Conservation (phyloP, 2,888 invertebrate species). For the Cyclophora punctaria region DNA sequence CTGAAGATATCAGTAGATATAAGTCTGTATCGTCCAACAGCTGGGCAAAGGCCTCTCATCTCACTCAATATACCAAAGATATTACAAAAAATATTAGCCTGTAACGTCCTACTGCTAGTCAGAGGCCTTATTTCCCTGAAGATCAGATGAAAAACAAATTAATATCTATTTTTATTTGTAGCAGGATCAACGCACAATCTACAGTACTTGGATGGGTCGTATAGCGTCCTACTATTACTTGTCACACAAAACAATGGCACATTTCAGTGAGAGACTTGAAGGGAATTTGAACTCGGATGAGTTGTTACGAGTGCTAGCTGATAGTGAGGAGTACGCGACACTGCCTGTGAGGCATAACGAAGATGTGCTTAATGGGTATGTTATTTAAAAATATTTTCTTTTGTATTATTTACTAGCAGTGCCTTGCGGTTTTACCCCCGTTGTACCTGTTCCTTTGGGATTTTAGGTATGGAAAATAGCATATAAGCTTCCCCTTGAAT, state of each 20-base stretch:
- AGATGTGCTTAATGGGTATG: constrained; percentile 91
- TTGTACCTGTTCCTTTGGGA: too few relatives aligned
- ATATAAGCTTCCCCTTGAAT: too few relatives aligned
- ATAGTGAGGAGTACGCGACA: constrained; percentile 92
- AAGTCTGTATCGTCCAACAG: too few relatives aligned
- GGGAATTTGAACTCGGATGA: constrained; percentile 80
- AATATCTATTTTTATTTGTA: neutral
- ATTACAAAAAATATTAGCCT: too few relatives aligned
- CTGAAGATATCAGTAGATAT: too few relatives aligned
- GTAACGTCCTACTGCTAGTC: too few relatives aligned
- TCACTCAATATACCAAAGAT: too few relatives aligned
- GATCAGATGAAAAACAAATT: neutral
- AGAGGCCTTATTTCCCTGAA: too few relatives aligned
- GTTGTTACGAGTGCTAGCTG: constrained; percentile 85
- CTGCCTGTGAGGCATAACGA: constrained; percentile 99
- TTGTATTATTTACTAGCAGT: too few relatives aligned
- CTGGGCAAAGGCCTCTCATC: too few relatives aligned
- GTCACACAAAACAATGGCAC: constrained; percentile 91
- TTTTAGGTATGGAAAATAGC: too few relatives aligned
- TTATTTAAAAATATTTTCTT: constrained; percentile 4
- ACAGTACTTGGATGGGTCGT: constrained; percentile 87
- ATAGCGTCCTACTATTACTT: constrained; percentile 98
- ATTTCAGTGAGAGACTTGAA: constrained; percentile 83
- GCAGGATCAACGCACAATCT: constrained; percentile 76
- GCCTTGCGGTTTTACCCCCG: too few relatives aligned